These are phyloP conservation scores for Oncorhynchus kisutch DNA, from an alignment of 2,113 vertebrate species.

Conservation along the genomic window DNA sequence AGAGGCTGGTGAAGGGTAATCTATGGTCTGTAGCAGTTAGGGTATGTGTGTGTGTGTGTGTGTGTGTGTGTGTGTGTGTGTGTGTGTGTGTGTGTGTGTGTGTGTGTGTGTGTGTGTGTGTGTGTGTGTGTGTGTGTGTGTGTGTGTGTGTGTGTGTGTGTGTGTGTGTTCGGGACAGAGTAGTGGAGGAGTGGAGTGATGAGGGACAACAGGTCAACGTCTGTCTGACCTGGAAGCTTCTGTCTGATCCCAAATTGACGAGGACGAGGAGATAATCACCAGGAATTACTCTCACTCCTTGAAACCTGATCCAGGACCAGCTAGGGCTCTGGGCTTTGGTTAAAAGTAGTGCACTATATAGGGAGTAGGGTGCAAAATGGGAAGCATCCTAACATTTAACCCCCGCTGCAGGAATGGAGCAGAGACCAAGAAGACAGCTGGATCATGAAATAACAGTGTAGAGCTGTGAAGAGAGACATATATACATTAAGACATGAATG, in stretches of 20 bases:
- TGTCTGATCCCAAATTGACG: slow-evolving; percentile 74
- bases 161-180: slow-evolving; percentile 29
- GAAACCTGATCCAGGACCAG: slow-evolving; percentile 61
- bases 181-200: slow-evolving; percentile 41
- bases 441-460: slow-evolving; percentile 76
- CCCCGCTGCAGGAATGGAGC: slow-evolving; percentile 72
- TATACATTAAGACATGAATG: neutral
- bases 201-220: slow-evolving; percentile 60
- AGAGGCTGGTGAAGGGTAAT: slow-evolving; percentile 15
- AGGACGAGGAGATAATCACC: slow-evolving; percentile 73
- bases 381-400: slow-evolving; percentile 70
- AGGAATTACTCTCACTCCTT: slow-evolving; percentile 69
- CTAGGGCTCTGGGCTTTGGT: too few species aligned
- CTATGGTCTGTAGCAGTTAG: slow-evolving; percentile 12
- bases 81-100: too few species aligned
- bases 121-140: too few species aligned
- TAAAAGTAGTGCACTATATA: too few species aligned
- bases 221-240: slow-evolving; percentile 78
- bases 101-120: too few species aligned
- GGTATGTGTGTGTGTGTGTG: neutral
- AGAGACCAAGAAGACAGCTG: slow-evolving; percentile 73
- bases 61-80: too few species aligned
- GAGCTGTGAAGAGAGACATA: neutral
- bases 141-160: too few species aligned
- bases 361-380: neutral